Percentiles rank a stretch among this genome's conserved stretches.
Evolutionary conservation across 1,140 invertebrate species (phyloP).

Genomic region (Cepaea nemoralis): DNA sequence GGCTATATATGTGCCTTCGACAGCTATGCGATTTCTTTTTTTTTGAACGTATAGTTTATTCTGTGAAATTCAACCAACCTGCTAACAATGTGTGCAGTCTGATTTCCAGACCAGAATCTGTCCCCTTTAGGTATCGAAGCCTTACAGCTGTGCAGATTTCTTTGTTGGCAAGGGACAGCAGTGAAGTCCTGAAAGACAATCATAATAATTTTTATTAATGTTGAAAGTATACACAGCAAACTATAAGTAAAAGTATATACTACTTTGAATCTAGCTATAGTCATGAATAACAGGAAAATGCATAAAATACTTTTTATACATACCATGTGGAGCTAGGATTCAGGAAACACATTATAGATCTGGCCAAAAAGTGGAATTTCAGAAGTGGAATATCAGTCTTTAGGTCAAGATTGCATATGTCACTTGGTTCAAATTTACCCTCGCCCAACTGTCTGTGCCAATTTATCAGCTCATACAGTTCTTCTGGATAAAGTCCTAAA

Average conservation of each 20-base stretch:
- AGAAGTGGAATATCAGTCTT: slow-evolving; percentile 52
- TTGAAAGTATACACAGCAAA: too few relatives aligned
- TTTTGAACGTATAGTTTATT: too few relatives aligned
- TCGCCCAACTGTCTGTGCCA: slow-evolving; percentile 46
- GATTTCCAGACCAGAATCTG: slow-evolving; percentile 45
- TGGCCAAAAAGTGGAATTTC: slow-evolving; percentile 54
- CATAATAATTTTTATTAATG: too few relatives aligned
- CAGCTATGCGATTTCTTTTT: too few relatives aligned
- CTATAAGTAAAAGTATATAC: too few relatives aligned
- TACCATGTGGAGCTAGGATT: slow-evolving; percentile 57
- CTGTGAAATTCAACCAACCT: slow-evolving; percentile 3
- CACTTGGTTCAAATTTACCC: slow-evolving; percentile 47
- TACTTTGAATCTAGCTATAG: too few relatives aligned
- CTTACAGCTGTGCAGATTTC: slow-evolving; percentile 56
- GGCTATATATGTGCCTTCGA: too few relatives aligned
- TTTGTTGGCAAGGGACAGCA: slow-evolving; percentile 51
- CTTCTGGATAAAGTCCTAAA: slow-evolving; percentile 60
- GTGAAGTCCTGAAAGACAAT: slow-evolving; percentile 43
- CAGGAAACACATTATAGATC: slow-evolving; percentile 62
- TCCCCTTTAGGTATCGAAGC: slow-evolving; percentile 57
- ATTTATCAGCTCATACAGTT: slow-evolving; percentile 64
- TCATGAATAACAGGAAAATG: too few relatives aligned
- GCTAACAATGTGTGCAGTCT: slow-evolving; percentile 53
- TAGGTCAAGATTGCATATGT: slow-evolving; percentile 51
- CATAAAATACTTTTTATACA: slow-evolving; percentile 34